These are phyloP conservation scores for Acanthurus leucopareius DNA, from an alignment of 2,797 vertebrate genomes.

Conservation along the genomic window DNA sequence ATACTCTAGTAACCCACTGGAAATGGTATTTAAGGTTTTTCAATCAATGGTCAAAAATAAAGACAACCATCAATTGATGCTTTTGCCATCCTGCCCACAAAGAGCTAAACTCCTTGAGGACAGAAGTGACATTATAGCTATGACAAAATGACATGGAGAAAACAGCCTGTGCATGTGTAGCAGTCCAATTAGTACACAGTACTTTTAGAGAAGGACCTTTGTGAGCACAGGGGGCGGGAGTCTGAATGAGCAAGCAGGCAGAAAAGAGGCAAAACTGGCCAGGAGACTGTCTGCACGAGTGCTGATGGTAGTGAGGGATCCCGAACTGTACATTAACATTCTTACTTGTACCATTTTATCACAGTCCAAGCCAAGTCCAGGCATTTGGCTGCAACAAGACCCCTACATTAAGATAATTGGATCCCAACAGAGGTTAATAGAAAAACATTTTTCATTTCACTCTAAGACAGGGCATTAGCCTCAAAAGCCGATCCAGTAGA, in stretches of 20 bases:
- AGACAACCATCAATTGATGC: background rate
- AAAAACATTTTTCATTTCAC: slow-evolving; percentile 62
- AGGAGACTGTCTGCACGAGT: slow-evolving; percentile 39
- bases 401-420: slow-evolving; percentile 74
- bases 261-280: slow-evolving; percentile 38
- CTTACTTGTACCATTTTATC: slow-evolving; percentile 61
- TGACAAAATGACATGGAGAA: slow-evolving; percentile 14
- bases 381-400: slow-evolving; percentile 42
- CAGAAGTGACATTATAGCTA: slow-evolving; percentile 15
- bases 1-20: background rate
- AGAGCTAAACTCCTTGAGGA: slow-evolving; percentile 2
- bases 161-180: slow-evolving; percentile 38
- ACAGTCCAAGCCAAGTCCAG: slow-evolving; percentile 36
- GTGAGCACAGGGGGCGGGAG: slow-evolving; percentile 55
- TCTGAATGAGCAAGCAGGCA: slow-evolving; percentile 58
- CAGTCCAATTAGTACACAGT: slow-evolving; percentile 63
- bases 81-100: background rate
- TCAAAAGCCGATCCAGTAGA: slow-evolving; percentile 27
- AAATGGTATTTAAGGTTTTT: background rate
- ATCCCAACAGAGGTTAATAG: slow-evolving; percentile 65
- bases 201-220: slow-evolving; percentile 67
- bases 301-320: slow-evolving; percentile 43
- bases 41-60: background rate
- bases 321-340: slow-evolving; percentile 73
- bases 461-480: slow-evolving; percentile 51